A percentile compares a stretch with the other conserved stretches of the same genome.
Evolutionary conservation across 2,888 invertebrate genomes (phyloP).

Genomic region (Pterostichus madidus): DNA sequence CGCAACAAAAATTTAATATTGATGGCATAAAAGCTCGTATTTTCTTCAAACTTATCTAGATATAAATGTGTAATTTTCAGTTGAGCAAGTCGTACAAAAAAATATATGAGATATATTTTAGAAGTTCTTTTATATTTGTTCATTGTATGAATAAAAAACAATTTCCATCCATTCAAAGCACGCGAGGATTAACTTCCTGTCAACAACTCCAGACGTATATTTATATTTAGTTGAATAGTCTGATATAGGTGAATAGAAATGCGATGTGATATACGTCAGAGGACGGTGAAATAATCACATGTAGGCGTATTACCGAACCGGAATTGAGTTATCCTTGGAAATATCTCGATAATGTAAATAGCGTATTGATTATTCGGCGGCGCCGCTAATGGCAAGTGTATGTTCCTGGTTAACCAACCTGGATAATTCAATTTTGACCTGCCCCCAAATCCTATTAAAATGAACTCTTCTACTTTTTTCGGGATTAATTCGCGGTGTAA

Average conservation of each 20-base stretch:
- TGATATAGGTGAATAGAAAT: background rate
- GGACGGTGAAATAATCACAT: slow-evolving; percentile 8
- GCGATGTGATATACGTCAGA: background rate
- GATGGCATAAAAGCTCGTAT: too few relatives aligned
- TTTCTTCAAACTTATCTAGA: too few relatives aligned
- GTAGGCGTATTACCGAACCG: slow-evolving; percentile 1
- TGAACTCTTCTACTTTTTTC: slow-evolving; percentile 11
- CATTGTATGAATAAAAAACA: too few relatives aligned
- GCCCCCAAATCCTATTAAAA: slow-evolving; percentile 6
- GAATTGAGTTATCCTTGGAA: slow-evolving; percentile 49
- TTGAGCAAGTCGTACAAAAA: too few relatives aligned
- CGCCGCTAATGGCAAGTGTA: slow-evolving; percentile 34
- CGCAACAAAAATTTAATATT: too few relatives aligned
- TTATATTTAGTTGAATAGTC: too few relatives aligned
- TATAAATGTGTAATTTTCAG: too few relatives aligned
- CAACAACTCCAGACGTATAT: too few relatives aligned
- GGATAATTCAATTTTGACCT: slow-evolving; percentile 39
- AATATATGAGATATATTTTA: too few relatives aligned
- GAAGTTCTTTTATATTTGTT: too few relatives aligned
- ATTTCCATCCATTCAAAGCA: too few relatives aligned
- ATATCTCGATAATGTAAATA: slow-evolving; percentile 53
- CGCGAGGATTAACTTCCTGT: too few relatives aligned
- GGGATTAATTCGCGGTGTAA: background rate
- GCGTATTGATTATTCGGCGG: slow-evolving; percentile 20
- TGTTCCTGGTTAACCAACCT: slow-evolving; percentile 38